Conservation (phyloP, 1,140 invertebrate genomes). For the Lepidurus packardi region DNA sequence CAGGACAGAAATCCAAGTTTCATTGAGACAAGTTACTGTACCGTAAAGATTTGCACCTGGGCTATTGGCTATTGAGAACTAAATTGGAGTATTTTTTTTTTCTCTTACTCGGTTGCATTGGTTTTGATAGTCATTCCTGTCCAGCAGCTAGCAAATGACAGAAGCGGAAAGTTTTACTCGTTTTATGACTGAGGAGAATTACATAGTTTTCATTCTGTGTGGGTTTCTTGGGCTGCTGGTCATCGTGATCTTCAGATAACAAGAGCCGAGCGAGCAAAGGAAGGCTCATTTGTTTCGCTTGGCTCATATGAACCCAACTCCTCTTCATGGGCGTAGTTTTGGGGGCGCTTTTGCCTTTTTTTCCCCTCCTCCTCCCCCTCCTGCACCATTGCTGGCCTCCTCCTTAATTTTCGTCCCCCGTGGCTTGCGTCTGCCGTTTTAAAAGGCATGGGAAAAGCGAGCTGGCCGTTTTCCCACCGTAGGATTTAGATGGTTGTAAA, state of each 20-base stretch:
- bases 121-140: not conserved
- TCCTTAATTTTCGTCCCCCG: constrained; percentile 7
- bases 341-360: not conserved
- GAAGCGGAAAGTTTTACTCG: constrained; percentile 2
- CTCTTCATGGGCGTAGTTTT: not conserved
- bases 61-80: not conserved
- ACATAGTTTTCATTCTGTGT: not conserved
- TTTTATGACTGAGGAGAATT: constrained; percentile 14
- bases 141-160: not conserved
- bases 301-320: not conserved
- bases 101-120: not conserved
- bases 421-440: constrained; percentile 20
- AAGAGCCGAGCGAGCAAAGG: not conserved
- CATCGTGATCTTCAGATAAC: not conserved
- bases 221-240: not conserved
- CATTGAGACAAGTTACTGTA: constrained; percentile 4
- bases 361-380: not conserved
- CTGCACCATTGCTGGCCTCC: not conserved
- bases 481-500: constrained; percentile 11
- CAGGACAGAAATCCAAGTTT: not conserved
- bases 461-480: not conserved
- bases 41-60: not conserved
- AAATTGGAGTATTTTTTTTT: not conserved
- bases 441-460: constrained; percentile 18
- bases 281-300: constrained; percentile 12